Base-by-base conservation (phyloP, 2,797 vertebrate genomes). In the Petrocephalus sullivani region DNA sequence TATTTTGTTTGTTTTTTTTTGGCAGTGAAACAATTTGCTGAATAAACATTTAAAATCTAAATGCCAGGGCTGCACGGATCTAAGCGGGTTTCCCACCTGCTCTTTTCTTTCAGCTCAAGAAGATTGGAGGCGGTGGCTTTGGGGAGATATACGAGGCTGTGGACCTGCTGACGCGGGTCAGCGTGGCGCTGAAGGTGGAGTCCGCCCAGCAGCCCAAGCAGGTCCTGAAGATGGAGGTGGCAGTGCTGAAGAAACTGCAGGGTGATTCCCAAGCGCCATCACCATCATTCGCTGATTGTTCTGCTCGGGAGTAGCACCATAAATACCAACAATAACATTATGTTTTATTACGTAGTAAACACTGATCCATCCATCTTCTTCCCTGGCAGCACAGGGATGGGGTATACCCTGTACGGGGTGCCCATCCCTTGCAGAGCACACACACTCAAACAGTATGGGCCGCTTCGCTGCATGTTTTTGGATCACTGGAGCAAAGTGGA, bases 201-300 rank as follows among this genome's bases (percentile, higher is more conserved):
- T 99, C 98, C 57, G 98, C 98, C 91, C 98, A 99, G 94, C 98
- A 99, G 92, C 98, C 98, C 89, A 99, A 99, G 92, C 98, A 99
- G 95, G 98, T 99, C 90, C 95, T 99, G 89, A 99, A 99, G 95
- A 99, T 99, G 98, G 98, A 99, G 94, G 98, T 99, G 85, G 98
- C 98, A 14, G 98, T 99, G 90, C 94, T 99, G 89, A 99, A 99
- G 95, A 99, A 99, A 94, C 95, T 99, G 71, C 98, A 99, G 96
- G 98, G 98, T 98, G 95, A 95, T 58, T 58, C 23, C 49, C 1
- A 2, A 10, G 81, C n/a, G 12, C 46, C 12, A 8, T 33, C 0
- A 16, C 54, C 2, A 21, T 56, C 21, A 33, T 58, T 58, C 21
- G 9, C 53, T 8, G 51, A 16, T 23, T 85, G 28, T 28, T 21